Base-by-base conservation (phyloP, 2,113 vertebrate genomes). In the Lepisosteus osseus region DNA sequence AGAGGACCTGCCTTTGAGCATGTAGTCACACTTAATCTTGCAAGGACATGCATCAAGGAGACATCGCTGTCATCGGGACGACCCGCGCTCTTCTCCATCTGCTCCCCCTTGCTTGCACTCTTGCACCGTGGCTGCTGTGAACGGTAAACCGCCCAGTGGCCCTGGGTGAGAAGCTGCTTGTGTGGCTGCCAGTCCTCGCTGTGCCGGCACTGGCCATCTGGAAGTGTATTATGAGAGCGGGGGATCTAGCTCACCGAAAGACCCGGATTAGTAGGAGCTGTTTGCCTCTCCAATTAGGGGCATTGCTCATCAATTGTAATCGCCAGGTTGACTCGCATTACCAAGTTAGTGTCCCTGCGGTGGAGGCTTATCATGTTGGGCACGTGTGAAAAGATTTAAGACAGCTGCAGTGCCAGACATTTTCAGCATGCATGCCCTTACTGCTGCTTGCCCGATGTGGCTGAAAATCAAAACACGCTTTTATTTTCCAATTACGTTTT, bases 191-290 rank as follows among this genome's bases (percentile, higher is more conserved):
- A 54, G 72, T 51, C 9, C 47, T 51, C 2, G 29, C 29, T 29
- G 1, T 59, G 57, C n/a, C 12, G 14, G 45, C 14, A 15, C 12
- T 8, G 17, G 12, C 67, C 67, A 56, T 55, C 66, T 63, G 66
- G 59, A 69, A 47, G 29, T 29, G 7, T 40, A 57, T 73, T 3
- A 51, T 44, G 42, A 13, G 17, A 7, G 14, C 13, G 7, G 29
- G 29, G 54, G 61, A 17, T 4, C 15, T 43, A 15, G 62, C 13
- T 14, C 54, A 1, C 4, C 5, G 11, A 8, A 7, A 45, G 44
- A 45, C 59, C 45, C 45, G 51, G 41, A 70, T 74, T 74, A 69
- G 67, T 65, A 14, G 12, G 29, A 6, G 41, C 47, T 57, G 64
- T 54, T 59, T 59, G 54, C 71, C 59, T 8, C 11, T 11, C 13